Conservation (phyloP, 2,113 vertebrate species). For the Nerophis ophidion region DNA sequence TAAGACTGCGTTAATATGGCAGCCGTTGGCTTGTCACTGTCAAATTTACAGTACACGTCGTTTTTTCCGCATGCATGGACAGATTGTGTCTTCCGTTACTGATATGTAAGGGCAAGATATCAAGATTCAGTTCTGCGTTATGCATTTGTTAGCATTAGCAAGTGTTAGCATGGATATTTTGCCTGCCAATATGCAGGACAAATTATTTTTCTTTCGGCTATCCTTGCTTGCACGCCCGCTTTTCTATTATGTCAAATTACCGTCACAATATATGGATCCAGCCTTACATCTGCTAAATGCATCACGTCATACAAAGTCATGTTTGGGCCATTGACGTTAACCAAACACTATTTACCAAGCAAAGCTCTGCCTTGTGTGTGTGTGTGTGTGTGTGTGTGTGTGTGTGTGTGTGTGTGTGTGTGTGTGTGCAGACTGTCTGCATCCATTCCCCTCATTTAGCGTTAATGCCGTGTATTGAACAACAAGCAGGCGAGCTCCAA, state of each 20-base stretch:
- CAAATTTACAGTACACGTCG: no score
- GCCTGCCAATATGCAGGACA: no score
- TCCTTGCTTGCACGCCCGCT: background rate
- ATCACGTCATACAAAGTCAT: background rate
- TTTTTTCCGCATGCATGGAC: no score
- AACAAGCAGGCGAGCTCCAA: constrained; percentile 58
- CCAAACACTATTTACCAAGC: background rate
- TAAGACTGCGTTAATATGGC: no score
- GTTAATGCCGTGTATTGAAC: constrained; percentile 62
- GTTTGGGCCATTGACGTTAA: background rate
- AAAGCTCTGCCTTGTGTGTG: background rate
- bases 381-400: constrained; percentile 19
- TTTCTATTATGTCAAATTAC: background rate
- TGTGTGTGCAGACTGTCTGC: constrained; percentile 51
- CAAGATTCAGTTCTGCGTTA: no score
- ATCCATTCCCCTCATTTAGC: constrained; percentile 70
- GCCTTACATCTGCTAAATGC: background rate
- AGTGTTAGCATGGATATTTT: no score
- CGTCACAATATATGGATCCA: background rate
- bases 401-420: constrained; percentile 17
- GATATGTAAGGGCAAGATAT: background rate
- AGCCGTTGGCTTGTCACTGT: no score
- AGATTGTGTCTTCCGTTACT: no score
- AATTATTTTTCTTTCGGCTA: no score
- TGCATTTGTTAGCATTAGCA: no score